phyloP scores from a whole-genome alignment of 2,113 vertebrate species.

The Tragelaphus imberbis region DNA sequence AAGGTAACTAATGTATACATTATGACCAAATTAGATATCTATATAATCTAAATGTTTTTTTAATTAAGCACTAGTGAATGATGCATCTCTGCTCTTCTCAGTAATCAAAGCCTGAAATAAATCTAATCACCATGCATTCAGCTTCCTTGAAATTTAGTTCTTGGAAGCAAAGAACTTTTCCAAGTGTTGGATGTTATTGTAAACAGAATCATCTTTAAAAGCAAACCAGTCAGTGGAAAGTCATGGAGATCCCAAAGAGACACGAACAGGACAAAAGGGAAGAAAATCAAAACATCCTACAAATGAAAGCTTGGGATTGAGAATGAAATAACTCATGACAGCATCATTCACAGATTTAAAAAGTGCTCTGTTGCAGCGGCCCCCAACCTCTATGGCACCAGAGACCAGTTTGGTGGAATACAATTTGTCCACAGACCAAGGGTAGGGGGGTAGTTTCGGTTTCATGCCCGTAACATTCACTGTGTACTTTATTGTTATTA shows the following conservation, averaged over 20 bases:
- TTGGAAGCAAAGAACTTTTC: not conserved
- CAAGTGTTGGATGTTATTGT: not conserved
- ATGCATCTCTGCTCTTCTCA: not conserved
- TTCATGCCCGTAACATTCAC: not conserved
- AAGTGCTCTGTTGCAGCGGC: not conserved
- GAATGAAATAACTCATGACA: not conserved
- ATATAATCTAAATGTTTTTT: not conserved
- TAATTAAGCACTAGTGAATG: not conserved
- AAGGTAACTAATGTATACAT: not conserved
- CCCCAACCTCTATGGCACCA: not conserved
- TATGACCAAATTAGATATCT: not conserved
- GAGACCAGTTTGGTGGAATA: not conserved
- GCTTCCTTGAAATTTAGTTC: conserved; percentile 6
- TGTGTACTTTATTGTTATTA: not conserved
- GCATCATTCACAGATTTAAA: not conserved
- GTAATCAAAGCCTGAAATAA: conserved; percentile 13
- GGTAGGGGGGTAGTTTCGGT: not conserved
- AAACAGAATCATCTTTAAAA: conserved; percentile 10
- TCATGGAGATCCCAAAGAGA: not conserved
- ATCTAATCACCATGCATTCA: not conserved
- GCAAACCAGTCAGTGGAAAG: not conserved
- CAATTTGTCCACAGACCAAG: not conserved
- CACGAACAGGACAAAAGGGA: not conserved
- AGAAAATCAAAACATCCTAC: not conserved
- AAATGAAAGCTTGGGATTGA: not conserved